A percentile compares a stretch with the other conserved stretches of the same genome.
Evolutionary conservation across 2,888 invertebrate species (phyloP).

Genomic region (Stenodera caucasica): DNA sequence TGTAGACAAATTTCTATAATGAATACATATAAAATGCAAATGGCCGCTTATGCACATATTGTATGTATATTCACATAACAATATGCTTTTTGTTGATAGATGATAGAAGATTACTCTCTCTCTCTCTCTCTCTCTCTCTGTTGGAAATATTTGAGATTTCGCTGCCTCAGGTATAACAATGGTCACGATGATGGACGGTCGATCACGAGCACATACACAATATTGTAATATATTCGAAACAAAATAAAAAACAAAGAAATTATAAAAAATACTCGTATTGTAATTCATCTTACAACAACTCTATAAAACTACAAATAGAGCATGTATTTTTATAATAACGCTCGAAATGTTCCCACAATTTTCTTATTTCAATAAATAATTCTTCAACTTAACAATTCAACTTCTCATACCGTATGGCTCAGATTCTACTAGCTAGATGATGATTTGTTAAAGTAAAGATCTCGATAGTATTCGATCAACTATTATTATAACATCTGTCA

Average conservation of each 20-base stretch:
- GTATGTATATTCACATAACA: conserved; percentile 28
- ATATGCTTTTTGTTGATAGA: conserved; percentile 36
- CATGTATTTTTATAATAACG: too few relatives aligned
- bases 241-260: background rate
- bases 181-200: conserved; percentile 48
- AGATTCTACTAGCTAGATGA: too few relatives aligned
- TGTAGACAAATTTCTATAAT: too few relatives aligned
- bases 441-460: too few relatives aligned
- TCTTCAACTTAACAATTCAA: too few relatives aligned
- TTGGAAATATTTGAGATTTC: conserved; percentile 39
- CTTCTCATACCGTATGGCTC: conserved; percentile 1
- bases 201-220: conserved; percentile 44
- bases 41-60: conserved; percentile 16
- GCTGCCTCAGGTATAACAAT: conserved; percentile 37
- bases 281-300: conserved; percentile 28
- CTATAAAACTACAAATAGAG: too few relatives aligned
- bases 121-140: too few relatives aligned
- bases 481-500: conserved; percentile 21
- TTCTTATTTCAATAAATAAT: too few relatives aligned
- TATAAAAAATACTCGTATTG: conserved; percentile 36
- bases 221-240: conserved; percentile 23
- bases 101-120: conserved; percentile 39
- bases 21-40: conserved; percentile 17
- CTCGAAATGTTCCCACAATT: too few relatives aligned
- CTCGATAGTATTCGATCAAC: too few relatives aligned